Base-by-base conservation (phyloP, 2,113 vertebrate genomes). In the Spea multiplicata region DNA sequence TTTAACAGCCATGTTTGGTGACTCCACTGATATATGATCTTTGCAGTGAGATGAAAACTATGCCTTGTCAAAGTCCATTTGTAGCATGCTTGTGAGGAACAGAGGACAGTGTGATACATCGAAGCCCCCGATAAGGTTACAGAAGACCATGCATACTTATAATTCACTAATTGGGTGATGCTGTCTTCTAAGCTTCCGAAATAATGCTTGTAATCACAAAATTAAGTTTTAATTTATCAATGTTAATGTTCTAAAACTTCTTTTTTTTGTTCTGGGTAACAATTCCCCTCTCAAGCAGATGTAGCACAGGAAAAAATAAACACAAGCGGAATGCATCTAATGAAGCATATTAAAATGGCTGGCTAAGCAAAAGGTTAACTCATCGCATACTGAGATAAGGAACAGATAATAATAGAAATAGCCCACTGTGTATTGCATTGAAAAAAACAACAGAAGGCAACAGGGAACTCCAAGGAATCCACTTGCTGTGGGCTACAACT, bases 11-110 rank as follows among this genome's bases (percentile, higher is more conserved):
- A 16, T 70, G 4, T 50, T 49, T 12, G 67, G 48, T 70, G 55
- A 44, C 57, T 77, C 67, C 45, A 30, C 55, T 71, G 67, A 71
- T 71, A 77, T 71, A 4, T 77, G 75, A 77, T 77, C 57, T 62
- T 53, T 68, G 45, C 12, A 49, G 67, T 70, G 75, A 70, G 52
- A 16, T 5, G 67, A 64, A 64, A 76, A 75, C 73, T 66, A 62
- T 67, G 47, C 50, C 67, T 61, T 55, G 75, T 71, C 55, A 71
- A 52, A 62, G 10, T 77, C 52, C 75, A 77, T 77, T 50, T 62
- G 53, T 64, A 67, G 61, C 53, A 72, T 70, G 47, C 30, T 68
- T 61, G 16, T 8, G 44, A 14, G 48, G 53, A 17, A 66, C 17
- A 45, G 9, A n/a, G 48, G 8, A 50, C 73, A 66, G 48, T 13